Base-by-base conservation (phyloP, 2,888 invertebrate genomes). In the Marronus borbonicus region DNA sequence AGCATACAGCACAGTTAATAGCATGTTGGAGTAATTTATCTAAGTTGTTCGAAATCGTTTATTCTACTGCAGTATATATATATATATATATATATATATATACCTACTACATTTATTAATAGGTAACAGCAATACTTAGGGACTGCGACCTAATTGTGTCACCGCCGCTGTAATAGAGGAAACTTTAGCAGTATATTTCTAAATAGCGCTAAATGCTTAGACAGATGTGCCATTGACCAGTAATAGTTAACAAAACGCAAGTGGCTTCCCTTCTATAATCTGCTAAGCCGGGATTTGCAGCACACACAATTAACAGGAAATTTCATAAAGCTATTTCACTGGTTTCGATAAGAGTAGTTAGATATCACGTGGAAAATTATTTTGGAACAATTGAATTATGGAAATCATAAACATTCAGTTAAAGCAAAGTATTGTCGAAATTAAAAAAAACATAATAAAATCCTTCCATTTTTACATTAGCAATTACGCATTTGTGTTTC, bases 181-280 rank as follows among this genome's bases (percentile, higher is more conserved):
- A 44, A 36, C 10, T 65, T 36, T 65, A 44, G 44, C 12, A 44
- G 44, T 44, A 8, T 12, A 36, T 65, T 65, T 65, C 65, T 39
- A 65, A 65, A 36, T 36, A 65, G 65, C 28, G 20, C 50, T 68
- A 68, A 50, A 68, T 24, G 68, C 68, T 24, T 68, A 68, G 44
- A 24, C 49, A 50, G 14, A 49, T 50, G 28, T 50, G 68, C 50
- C 68, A 68, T 68, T 68, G 44, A 44, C 10, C 44, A 44, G 20
- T 8, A 20, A 68, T 65, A 36, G 39, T 36, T 39, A 17, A 65
- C 36, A 65, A 65, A 65, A 39, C n/a, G 39, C 31, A 20, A 65
- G 17, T 17, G 5, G 36, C 17, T 65, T 65, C 65, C 50, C 50
- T 68, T 36, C 14, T 50, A 20, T 68, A 28, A 24, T 68, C 49